phyloP scores from a whole-genome alignment of 2,797 vertebrate species.

The Malacoraja senta region DNA sequence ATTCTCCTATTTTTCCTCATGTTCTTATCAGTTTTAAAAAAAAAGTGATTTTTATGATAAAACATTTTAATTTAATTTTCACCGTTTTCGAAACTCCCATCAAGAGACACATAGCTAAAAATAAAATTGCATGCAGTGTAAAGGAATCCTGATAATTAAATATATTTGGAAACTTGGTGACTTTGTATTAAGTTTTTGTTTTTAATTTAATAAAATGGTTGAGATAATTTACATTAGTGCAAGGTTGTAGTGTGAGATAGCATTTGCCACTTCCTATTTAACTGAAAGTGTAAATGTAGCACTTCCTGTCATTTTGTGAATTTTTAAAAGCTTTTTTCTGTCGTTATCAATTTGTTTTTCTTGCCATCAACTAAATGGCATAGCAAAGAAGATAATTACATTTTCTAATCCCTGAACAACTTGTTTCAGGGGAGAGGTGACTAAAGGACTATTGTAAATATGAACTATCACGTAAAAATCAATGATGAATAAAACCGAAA shows the following conservation, averaged over 20 bases:
- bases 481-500: too few relatives aligned
- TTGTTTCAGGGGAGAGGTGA: not conserved
- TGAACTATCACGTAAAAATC: not conserved
- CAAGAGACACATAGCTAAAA: too few relatives aligned
- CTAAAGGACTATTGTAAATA: not conserved
- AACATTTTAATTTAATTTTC: not conserved
- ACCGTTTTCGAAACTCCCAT: not conserved
- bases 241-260: conserved; percentile 3
- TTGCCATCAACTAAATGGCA: not conserved
- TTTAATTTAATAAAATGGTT: not conserved
- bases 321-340: not conserved
- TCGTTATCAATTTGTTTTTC: not conserved
- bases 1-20: not conserved
- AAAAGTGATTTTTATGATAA: not conserved
- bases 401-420: not conserved
- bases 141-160: not conserved
- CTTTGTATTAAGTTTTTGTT: not conserved
- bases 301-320: not conserved
- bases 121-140: not conserved
- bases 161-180: too few relatives aligned
- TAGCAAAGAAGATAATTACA: not conserved
- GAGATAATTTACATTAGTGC: not conserved
- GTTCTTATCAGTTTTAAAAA: not conserved
- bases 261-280: not conserved
- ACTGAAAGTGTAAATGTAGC: not conserved